Evolutionary conservation across 2,888 invertebrate species (phyloP).

Genomic region (Heliconius sara): DNA sequence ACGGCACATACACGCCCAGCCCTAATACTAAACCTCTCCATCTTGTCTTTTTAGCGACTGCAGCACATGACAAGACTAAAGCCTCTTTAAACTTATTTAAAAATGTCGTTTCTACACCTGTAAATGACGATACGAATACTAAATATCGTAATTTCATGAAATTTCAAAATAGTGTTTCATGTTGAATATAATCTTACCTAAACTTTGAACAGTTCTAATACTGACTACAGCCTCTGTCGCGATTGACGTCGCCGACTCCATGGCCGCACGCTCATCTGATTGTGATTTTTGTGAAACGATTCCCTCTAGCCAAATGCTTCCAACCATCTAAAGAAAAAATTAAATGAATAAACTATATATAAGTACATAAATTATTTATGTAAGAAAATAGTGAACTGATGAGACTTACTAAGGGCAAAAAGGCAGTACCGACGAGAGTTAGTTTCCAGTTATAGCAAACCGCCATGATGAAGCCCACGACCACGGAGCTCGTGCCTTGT

Average conservation of each 20-base stretch:
- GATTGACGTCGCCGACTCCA: slow-evolving; percentile 85
- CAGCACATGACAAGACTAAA: slow-evolving; percentile 76
- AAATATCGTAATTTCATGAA: not conserved
- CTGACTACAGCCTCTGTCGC: slow-evolving; percentile 88
- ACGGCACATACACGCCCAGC: slow-evolving; percentile 87
- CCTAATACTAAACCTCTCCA: slow-evolving; percentile 88
- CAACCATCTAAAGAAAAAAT: slow-evolving; percentile 71
- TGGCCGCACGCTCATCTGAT: slow-evolving; percentile 84
- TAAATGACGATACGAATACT: not conserved
- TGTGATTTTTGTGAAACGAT: slow-evolving; percentile 84
- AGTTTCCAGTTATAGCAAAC: slow-evolving; percentile 85
- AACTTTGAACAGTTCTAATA: slow-evolving; percentile 86
- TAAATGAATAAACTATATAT: not conserved
- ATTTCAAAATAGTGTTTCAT: not conserved
- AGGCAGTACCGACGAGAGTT: slow-evolving; percentile 84
- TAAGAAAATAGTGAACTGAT: not conserved
- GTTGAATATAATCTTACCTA: slow-evolving; percentile 66
- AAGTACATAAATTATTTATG: not conserved
- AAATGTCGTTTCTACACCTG: slow-evolving; percentile 83
- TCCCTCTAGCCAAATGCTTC: slow-evolving; percentile 86
- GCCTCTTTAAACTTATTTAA: slow-evolving; percentile 81
- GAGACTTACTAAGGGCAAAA: slow-evolving; percentile 83
- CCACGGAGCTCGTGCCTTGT: slow-evolving; percentile 85
- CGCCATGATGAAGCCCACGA: slow-evolving; percentile 84
- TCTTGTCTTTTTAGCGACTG: slow-evolving; percentile 84